phyloP scores from a whole-genome alignment of 2,113 vertebrate genomes.

The Labrus mixtus region DNA sequence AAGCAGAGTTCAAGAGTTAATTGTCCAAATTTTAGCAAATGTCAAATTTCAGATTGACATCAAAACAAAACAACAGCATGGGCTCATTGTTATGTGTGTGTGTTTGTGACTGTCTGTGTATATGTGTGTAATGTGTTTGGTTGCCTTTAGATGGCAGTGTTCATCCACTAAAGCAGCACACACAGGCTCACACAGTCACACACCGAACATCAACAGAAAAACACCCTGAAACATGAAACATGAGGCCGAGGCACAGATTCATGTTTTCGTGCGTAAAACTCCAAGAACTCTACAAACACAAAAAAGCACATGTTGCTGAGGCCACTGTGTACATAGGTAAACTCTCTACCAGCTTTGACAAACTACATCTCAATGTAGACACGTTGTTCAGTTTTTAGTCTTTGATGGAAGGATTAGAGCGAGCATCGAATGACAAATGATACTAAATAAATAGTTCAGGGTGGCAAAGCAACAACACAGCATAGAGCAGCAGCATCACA shows the following conservation, averaged over 20 bases:
- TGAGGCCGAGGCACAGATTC: background rate
- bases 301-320: too few species aligned
- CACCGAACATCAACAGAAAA: background rate
- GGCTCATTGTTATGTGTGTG: background rate
- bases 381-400: background rate
- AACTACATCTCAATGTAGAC: background rate
- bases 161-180: constrained; percentile 42
- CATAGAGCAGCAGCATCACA: background rate
- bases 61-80: background rate
- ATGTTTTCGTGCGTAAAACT: background rate
- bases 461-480: background rate
- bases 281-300: background rate
- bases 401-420: background rate
- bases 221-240: constrained; percentile 5
- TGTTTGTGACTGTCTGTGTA: background rate
- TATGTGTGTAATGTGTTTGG: constrained; percentile 24
- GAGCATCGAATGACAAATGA: background rate
- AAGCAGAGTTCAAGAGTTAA: background rate
- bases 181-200: background rate
- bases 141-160: constrained; percentile 71
- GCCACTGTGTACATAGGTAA: background rate
- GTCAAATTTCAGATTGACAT: too few species aligned
- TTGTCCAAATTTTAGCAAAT: too few species aligned
- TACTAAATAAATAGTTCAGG: background rate
- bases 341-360: background rate